Percentiles rank a stretch among this genome's conserved stretches.
These are phyloP conservation scores for Pavo muticus DNA, from an alignment of 2,113 vertebrate genomes.

Conservation along the genomic window DNA sequence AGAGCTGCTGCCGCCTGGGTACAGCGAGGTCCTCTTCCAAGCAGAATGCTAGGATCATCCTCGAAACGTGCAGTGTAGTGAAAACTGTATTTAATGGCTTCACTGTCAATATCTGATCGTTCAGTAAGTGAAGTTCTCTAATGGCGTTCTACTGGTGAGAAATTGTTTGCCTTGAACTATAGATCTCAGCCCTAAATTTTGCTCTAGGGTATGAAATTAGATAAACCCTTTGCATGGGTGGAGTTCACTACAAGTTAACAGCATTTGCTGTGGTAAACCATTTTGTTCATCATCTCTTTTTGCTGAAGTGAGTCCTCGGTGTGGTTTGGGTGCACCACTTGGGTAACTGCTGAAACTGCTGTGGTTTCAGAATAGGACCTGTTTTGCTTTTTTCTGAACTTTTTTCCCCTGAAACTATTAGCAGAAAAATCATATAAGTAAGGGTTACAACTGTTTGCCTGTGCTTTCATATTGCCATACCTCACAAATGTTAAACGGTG, in stretches of 20 bases:
- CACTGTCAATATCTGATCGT: neutral
- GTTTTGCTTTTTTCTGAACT: constrained; percentile 71
- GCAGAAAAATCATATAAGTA: constrained; percentile 8
- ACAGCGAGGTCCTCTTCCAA: neutral
- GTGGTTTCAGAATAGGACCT: constrained; percentile 80
- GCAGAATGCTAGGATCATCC: neutral
- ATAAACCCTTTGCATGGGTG: constrained; percentile 70
- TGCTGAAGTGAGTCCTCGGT: constrained; percentile 77
- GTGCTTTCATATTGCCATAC: neutral
- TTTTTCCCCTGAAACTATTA: constrained; percentile 52
- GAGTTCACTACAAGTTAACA: constrained; percentile 64
- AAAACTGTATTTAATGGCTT: neutral
- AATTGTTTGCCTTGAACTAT: neutral
- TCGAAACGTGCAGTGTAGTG: neutral
- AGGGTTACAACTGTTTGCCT: constrained; percentile 41
- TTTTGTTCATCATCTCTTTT: constrained; percentile 73
- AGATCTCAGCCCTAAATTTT: neutral
- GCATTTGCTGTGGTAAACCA: constrained; percentile 77
- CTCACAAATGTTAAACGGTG: neutral
- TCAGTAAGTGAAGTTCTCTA: neutral
- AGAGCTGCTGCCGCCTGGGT: neutral
- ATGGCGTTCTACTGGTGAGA: neutral
- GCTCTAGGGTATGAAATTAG: constrained; percentile 42
- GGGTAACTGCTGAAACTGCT: constrained; percentile 86
- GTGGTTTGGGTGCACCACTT: constrained; percentile 82